Evolutionary conservation across 2,888 invertebrate species (phyloP), one percentile per base, ranked within the genome.

Genomic region (Timema cristinae): DNA sequence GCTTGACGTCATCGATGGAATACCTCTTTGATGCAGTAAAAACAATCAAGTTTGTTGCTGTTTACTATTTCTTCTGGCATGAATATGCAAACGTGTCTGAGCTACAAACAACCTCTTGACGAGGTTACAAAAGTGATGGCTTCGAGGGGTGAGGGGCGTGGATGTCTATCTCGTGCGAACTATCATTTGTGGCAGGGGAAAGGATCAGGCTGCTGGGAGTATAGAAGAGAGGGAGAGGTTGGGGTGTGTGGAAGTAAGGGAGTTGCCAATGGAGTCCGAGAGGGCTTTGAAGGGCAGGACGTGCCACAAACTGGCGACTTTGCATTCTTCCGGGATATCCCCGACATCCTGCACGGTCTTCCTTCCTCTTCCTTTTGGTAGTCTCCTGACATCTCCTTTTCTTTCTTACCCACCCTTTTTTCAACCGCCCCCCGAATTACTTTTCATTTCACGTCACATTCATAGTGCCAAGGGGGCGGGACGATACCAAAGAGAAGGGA

Each of bases 371-470:
- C n/a, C 56, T 15, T 54, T 15, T n/a, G 56, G n/a, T n/a, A 54
- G 15, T 13, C 56, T 11, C 52, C 67, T 32, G 67, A 16, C 67
- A 50, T 67, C 67, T 48, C 52, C 67, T 6, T 10, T 13, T 50
- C 52, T n/a, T 16, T 7, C 49, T 15, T 67, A 32, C 51, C 52
- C 9, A 50, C n/a, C 67, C n/a, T 0, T 16, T 48, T 13, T 32
- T 11, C 47, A 11, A 11, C 15, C 67, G 67, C 50, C 67, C 49
- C 66, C 61, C 69, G 72, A 72, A 72, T 72, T 74, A 72, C 69
- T 72, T 72, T 68, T 71, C 71, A 71, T 74, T 72, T 68, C 72
- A 71, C 72, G 72, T 72, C 74, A 74, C 72, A 74, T 72, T 72
- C 72, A 68, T 66, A 67, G 69, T 50, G 32, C 32, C 32, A 11